Evolutionary conservation across 92 coral and sea anemone genomes (phyloP).

Genomic region (Pocillopora grandis): DNA sequence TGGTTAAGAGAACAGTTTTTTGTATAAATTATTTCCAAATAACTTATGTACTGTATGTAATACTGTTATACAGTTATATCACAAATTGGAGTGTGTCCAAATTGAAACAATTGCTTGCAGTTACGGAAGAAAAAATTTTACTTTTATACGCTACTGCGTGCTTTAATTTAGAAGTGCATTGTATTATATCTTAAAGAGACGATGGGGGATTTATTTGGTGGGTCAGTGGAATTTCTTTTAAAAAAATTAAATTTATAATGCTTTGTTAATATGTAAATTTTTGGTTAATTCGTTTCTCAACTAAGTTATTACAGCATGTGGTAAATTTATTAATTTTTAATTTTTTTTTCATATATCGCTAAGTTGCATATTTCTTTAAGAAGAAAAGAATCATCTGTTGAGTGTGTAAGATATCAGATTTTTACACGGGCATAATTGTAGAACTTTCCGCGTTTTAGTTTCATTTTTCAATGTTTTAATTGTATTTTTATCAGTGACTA

Average conservation of each 20-base stretch:
- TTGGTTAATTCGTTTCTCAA: background rate
- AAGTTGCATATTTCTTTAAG: background rate
- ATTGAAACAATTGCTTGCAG: background rate
- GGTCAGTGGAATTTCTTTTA: background rate
- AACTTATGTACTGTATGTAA: background rate
- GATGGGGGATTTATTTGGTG: background rate
- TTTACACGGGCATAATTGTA: too few species aligned
- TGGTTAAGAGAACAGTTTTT: background rate
- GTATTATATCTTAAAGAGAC: slow-evolving; percentile 7
- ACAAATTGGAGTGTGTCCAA: background rate
- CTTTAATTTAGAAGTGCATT: background rate
- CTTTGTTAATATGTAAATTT: slow-evolving; percentile 29
- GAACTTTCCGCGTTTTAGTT: too few species aligned
- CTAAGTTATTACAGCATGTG: background rate
- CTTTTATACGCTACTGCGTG: background rate
- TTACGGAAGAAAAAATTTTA: background rate
- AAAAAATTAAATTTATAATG: slow-evolving; percentile 2
- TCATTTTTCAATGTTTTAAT: too few species aligned
- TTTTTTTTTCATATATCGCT: background rate
- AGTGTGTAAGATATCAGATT: too few species aligned
- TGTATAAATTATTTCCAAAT: slow-evolving; percentile 1
- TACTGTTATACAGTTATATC: slow-evolving; percentile 9
- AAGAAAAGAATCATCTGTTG: too few species aligned
- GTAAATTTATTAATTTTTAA: background rate
- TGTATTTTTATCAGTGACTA: too few species aligned